phyloP scores from a whole-genome alignment of 2,113 vertebrate genomes.

The Elephantulus edwardii region DNA sequence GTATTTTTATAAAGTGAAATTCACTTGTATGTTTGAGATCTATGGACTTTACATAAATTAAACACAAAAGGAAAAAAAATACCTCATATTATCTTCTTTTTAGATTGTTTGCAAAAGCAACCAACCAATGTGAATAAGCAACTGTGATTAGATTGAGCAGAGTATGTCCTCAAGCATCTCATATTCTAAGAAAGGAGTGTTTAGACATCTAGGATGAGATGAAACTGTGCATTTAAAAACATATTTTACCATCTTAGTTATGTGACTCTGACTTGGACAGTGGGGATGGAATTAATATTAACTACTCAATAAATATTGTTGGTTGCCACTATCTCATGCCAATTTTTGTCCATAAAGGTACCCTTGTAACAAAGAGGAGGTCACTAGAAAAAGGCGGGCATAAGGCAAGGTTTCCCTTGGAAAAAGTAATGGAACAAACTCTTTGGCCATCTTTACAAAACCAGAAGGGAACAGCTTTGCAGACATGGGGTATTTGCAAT shows the following conservation, averaged over 20 bases:
- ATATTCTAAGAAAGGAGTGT: neutral
- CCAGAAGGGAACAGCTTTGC: neutral
- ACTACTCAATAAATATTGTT: neutral
- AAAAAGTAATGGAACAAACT: neutral
- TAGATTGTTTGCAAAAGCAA: conserved; percentile 1
- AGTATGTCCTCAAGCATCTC: neutral
- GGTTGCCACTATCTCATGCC: neutral
- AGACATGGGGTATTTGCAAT: neutral
- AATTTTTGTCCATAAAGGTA: neutral
- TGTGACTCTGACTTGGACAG: neutral
- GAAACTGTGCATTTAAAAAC: neutral
- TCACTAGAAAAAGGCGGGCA: conserved; percentile 29
- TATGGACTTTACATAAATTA: neutral
- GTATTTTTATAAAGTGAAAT: conserved; percentile 7
- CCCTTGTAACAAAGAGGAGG: neutral
- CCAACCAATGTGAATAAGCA: neutral
- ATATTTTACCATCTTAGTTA: neutral
- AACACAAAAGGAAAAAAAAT: neutral
- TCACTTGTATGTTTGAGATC: neutral
- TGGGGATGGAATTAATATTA: neutral
- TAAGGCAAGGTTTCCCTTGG: neutral
- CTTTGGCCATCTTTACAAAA: neutral
- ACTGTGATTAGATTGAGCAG: neutral
- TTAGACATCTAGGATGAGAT: neutral
- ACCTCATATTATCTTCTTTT: neutral